Conservation (phyloP, 2,888 invertebrate species). For the Oxyteleia sp. region DNA sequence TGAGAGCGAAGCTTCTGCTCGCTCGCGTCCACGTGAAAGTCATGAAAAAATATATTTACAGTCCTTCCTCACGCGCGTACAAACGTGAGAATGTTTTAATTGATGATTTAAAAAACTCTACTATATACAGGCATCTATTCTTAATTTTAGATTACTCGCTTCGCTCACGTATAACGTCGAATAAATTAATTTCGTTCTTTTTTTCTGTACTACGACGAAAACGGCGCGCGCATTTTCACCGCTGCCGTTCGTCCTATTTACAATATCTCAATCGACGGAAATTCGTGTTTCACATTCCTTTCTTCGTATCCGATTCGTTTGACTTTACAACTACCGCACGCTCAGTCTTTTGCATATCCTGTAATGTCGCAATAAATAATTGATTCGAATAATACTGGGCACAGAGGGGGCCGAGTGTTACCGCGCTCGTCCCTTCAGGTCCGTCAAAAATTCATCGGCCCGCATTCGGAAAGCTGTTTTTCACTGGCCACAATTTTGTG, state of each 20-base stretch:
- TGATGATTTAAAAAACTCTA: constrained; percentile 37
- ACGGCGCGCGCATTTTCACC: constrained; percentile 20
- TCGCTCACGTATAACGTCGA: constrained; percentile 54
- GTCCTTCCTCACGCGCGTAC: constrained; percentile 5
- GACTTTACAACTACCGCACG: constrained; percentile 28
- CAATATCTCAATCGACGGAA: constrained; percentile 34
- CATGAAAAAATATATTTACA: constrained; percentile 64
- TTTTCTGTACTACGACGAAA: too few species aligned
- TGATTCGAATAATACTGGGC: constrained; percentile 83
- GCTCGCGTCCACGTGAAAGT: constrained; percentile 20
- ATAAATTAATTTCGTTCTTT: constrained; percentile 68
- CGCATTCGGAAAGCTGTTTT: too few species aligned
- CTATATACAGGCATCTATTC: constrained; percentile 76
- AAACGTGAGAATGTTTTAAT: constrained; percentile 40
- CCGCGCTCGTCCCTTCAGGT: too few species aligned
- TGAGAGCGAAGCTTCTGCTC: constrained; percentile 35
- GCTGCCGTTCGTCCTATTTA: constrained; percentile 33
- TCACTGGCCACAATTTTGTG: too few species aligned
- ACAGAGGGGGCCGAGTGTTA: constrained; percentile 67
- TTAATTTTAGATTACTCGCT: constrained; percentile 33
- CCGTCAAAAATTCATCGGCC: too few species aligned
- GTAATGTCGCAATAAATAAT: constrained; percentile 80
- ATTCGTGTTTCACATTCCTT: neutral
- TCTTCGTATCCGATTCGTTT: constrained; percentile 16
- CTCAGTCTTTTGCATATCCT: constrained; percentile 82